phyloP scores from a whole-genome alignment of 2,888 invertebrate genomes.

The Ennomos erosarius region DNA sequence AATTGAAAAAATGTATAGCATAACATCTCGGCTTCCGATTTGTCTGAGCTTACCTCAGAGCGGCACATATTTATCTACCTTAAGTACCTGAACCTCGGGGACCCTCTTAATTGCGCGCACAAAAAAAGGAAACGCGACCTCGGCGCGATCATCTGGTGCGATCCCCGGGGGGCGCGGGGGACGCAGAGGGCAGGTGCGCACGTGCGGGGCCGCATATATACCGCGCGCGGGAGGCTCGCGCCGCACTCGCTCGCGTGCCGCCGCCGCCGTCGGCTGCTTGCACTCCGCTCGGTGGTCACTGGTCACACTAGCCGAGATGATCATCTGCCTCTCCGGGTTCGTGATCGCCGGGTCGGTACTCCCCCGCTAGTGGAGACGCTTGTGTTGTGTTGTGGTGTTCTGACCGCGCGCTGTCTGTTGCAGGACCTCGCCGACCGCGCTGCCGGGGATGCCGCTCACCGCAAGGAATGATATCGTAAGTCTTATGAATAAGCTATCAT shows the following conservation, averaged over 20 bases:
- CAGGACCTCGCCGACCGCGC: constrained; percentile 70
- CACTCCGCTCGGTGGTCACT: not conserved
- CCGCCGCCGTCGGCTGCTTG: not conserved
- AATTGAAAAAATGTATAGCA: no score
- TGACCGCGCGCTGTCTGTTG: constrained; percentile 43
- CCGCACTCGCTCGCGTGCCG: constrained; percentile 19
- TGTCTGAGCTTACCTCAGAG: no score
- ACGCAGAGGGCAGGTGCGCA: not conserved
- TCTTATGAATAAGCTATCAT: constrained; percentile 15
- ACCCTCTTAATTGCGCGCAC: no score
- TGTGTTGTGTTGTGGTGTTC: not conserved
- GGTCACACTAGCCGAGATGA: constrained; percentile 59
- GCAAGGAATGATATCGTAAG: constrained; percentile 66
- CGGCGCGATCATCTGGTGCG: constrained; percentile 3
- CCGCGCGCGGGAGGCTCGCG: constrained; percentile 5
- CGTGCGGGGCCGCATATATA: constrained; percentile 11
- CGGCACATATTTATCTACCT: no score
- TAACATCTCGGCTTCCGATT: no score
- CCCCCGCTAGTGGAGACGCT: no score
- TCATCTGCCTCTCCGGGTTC: constrained; percentile 82
- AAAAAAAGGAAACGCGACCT: no score
- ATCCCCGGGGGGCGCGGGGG: not conserved
- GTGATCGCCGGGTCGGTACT: constrained; percentile 79
- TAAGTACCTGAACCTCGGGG: no score
- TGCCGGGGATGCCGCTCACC: constrained; percentile 54